Base-by-base conservation (phyloP, 2,888 invertebrate genomes). In the Drosophila lacicola region DNA sequence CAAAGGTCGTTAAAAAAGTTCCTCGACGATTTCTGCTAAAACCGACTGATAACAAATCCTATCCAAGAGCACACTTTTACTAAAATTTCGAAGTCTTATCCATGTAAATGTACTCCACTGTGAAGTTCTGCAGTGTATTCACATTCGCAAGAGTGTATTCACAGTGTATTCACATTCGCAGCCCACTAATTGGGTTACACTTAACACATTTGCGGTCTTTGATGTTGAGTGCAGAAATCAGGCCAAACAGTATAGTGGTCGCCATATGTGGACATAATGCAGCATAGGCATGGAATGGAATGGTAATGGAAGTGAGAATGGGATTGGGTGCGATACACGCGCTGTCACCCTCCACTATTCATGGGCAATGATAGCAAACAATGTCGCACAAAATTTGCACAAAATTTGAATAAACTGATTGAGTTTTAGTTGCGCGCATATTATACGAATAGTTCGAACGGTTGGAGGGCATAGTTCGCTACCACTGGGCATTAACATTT, bases 321-420 rank as follows among this genome's bases (percentile, higher is more conserved):
- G 19, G 17, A 17, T 10, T 21, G 19, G 41, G 19, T 10, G 19
- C 33, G 14, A 47, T 41, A 51, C 55, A 54, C 60, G 50, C 73
- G 64, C 11, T 13, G 39, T 46, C 50, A 51, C 25, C 53, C 57
- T 39, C 54, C 19, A 66, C 34, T 29, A 45, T 53, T 41, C 21
- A 42, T 54, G 37, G 41, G 47, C 29, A 62, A 53, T 50, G 54
- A 44, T 17, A 29, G 47, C 45, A 42, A 53, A 72, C 70, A 77
- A 64, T 82, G 83, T 74, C 53, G 39, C 39, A 58, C 67, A 29
- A 82, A 73, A 90, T 91, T 87, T 91, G 85, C 91, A 91, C 90
- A 81, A 70, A 82, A 91, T 90, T 90, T 91, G 87, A 91, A 91
- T 90, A 91, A 84, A 79, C 84, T 90, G 90, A 91, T 90, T 91